A percentile compares a stretch with the other conserved stretches of the same genome.
Evolutionary conservation across 2,888 invertebrate genomes (phyloP).

Genomic region (Spatulosminthurus flaviceps): DNA sequence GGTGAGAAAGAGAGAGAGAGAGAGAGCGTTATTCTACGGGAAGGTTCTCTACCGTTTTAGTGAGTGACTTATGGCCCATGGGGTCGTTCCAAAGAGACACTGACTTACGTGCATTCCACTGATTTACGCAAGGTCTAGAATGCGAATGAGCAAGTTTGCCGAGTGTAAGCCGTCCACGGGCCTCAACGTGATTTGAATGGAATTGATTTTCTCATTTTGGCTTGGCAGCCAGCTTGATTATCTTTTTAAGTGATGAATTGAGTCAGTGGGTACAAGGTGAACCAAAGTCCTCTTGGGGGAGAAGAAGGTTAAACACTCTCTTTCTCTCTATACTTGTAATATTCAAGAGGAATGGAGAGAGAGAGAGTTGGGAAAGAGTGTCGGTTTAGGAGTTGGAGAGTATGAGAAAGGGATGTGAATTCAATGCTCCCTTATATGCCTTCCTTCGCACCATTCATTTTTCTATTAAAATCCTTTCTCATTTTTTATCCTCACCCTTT

Average conservation of each 20-base stretch:
- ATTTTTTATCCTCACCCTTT: not conserved
- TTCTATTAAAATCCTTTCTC: slow-evolving; percentile 2
- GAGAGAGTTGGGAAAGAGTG: slow-evolving; percentile 2
- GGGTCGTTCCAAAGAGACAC: slow-evolving; percentile 43
- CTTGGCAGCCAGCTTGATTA: slow-evolving; percentile 42
- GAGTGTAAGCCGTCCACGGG: slow-evolving; percentile 18
- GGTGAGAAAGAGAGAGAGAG: slow-evolving; percentile 24
- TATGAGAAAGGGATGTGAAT: slow-evolving; percentile 11
- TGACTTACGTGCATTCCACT: slow-evolving; percentile 44
- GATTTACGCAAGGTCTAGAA: slow-evolving; percentile 46
- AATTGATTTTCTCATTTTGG: slow-evolving; percentile 49
- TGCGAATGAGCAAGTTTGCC: slow-evolving; percentile 38
- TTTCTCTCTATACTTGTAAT: not conserved
- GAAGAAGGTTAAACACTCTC: slow-evolving; percentile 1
- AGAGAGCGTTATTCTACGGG: slow-evolving; percentile 15
- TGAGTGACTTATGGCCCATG: slow-evolving; percentile 46
- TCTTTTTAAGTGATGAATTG: slow-evolving; percentile 48
- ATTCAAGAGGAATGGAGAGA: not conserved
- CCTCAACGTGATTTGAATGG: slow-evolving; percentile 48
- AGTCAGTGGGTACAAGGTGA: slow-evolving; percentile 33
- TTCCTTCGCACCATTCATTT: slow-evolving; percentile 10
- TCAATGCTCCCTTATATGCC: slow-evolving; percentile 5
- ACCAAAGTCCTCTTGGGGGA: slow-evolving; percentile 24
- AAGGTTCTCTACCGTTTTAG: slow-evolving; percentile 29
- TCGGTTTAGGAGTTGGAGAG: too few relatives aligned